phyloP scores from a whole-genome alignment of 2,113 vertebrate species.

The Bubo bubo region DNA sequence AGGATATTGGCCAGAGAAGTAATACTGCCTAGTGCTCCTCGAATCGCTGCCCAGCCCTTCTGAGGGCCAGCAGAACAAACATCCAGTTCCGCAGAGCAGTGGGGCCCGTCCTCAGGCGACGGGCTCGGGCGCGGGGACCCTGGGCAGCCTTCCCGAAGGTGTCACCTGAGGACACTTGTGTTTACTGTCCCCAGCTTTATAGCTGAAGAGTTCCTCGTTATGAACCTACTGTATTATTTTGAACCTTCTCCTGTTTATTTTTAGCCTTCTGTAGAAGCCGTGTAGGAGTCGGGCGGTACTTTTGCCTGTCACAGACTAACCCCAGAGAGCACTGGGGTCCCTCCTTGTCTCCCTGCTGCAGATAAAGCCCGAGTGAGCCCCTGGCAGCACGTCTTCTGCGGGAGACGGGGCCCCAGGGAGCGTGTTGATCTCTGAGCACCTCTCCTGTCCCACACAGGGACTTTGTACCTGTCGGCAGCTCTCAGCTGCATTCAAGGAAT shows the following conservation, averaged over 20 bases:
- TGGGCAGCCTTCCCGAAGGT: background rate
- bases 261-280: background rate
- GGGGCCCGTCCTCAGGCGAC: no score
- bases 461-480: background rate
- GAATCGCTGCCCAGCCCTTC: background rate
- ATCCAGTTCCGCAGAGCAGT: fast-evolving
- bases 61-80: background rate
- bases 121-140: background rate
- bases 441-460: background rate
- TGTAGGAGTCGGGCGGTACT: fast-evolving
- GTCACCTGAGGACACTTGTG: background rate
- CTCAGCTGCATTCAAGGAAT: background rate
- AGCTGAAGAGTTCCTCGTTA: background rate
- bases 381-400: background rate
- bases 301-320: background rate
- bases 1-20: background rate
- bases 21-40: background rate
- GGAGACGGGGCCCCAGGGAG: background rate
- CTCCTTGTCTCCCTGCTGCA: background rate
- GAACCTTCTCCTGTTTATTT: background rate
- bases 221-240: background rate
- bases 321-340: fast-evolving
- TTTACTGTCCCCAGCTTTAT: background rate
- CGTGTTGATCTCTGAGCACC: background rate
- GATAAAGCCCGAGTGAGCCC: background rate